Evolutionary conservation across 2,113 vertebrate species (phyloP), one percentile per base, ranked within the genome.

Genomic region (Grallaria varia): DNA sequence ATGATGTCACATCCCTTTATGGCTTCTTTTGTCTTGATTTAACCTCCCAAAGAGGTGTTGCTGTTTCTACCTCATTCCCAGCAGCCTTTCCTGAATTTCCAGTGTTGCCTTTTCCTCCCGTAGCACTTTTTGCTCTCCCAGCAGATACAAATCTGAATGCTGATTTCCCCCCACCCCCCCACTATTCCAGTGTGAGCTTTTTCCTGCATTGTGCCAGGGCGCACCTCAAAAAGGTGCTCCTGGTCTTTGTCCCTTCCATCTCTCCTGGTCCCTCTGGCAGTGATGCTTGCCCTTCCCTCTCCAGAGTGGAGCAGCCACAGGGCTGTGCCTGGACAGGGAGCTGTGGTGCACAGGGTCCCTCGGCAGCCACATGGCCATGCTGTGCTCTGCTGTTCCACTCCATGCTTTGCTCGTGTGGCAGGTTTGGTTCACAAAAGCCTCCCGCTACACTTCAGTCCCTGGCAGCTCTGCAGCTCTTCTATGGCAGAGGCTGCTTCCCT

Each of bases 361-460:
- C 5, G 12, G 31, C 55, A 56, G 58, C 25, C 12, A 0, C 2
- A 1, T 12, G 52, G 30, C 24, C 25, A 11, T 1, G 1, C 37
- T 16, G 15, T 24, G 50, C 59, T 45, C 35, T 60, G n/a, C 35
- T 60, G n/a, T 49, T 59, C 20, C 10, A 0, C 33, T 13, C 27
- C 20, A 9, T 30, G 27, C 9, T 55, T 55, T 19, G 21, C 18
- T 71, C 0, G 1, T 0, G 0, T 7, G 35, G 23, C 3, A 8
- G 55, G 14, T 19, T 58, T 18, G 42, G 20, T 12, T 82, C 56
- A 27, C 50, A 19, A 50, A 55, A 87, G 56, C 56, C 30, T 62
- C 40, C 40, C 5, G 0, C 14, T 14, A 7, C 17, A 9, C 8
- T 22, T 30, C 12, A 60, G 56, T 10, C 35, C 39, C 24, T 86